Evolutionary conservation across 2,888 invertebrate genomes (phyloP), one percentile per base, ranked within the genome.

Genomic region (Tipula unca): DNA sequence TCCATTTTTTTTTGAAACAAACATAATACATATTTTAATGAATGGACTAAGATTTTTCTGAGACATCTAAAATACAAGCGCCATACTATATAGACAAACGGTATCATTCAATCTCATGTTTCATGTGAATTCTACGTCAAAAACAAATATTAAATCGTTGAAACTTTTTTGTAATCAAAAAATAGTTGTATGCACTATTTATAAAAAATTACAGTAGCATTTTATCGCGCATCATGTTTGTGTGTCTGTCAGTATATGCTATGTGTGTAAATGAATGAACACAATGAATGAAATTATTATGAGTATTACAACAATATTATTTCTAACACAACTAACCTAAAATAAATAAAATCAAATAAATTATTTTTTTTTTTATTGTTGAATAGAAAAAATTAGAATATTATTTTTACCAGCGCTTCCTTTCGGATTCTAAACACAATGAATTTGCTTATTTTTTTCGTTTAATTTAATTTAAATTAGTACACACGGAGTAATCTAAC

Each of bases 231-330:
- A n/a, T 17, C 48, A 54, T 17, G 48, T 32, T n/a, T n/a, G 42
- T 42, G 42, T 14, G 42, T 42, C 13, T 42, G 42, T 42, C n/a
- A n/a, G n/a, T n/a, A n/a, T n/a, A n/a, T n/a, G n/a, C n/a, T n/a
- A 32, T 5, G 17, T 48, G n/a, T 48, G 5, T n/a, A 17, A 17
- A 5, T n/a, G 48, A n/a, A 17, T 48, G 6, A 25, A 69, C n/a
- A 69, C 69, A 69, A 69, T 69, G 69, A 69, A 69, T 69, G 69
- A 69, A 69, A 69, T 69, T 69, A 69, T 69, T 14, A 69, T 69
- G 69, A 48, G n/a, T n/a, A 3, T 39, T 5, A 5, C 17, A 48
- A 48, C n/a, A n/a, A n/a, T n/a, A n/a, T n/a, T 69, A 69, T 20
- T 20, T 69, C 10, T 69, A 17, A 17, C 48, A 0, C n/a, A n/a